Percentiles rank a stretch among this genome's conserved stretches.
Conservation (phyloP, 2,113 vertebrate species). For the Paratilapia polleni region DNA sequence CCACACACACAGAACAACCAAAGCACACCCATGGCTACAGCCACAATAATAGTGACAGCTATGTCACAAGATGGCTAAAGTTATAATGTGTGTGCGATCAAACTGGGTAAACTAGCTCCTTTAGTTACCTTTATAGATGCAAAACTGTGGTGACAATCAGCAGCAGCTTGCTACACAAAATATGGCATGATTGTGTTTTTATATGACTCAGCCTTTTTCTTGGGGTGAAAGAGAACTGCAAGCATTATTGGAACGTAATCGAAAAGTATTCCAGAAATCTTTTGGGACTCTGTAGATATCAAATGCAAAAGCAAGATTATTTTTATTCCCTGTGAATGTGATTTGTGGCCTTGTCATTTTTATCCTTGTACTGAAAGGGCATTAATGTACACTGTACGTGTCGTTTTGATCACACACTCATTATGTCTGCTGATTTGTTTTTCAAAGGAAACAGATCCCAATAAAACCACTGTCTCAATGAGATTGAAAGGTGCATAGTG, state of each 20-base stretch:
- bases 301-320: not conserved
- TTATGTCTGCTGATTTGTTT: not conserved
- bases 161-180: not conserved
- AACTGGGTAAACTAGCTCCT: not conserved
- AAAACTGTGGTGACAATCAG: not conserved
- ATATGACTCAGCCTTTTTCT: accelerated
- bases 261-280: too few species aligned
- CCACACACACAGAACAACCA: not conserved
- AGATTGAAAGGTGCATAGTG: not conserved
- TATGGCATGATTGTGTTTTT: not conserved
- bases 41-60: not conserved
- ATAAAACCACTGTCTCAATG: not conserved
- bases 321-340: not conserved
- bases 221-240: not conserved
- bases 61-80: not conserved
- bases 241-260: too few species aligned
- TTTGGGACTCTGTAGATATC: too few species aligned
- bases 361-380: not conserved
- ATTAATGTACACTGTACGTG: not conserved
- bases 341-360: not conserved
- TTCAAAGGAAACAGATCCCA: not conserved
- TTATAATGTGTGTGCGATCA: not conserved
- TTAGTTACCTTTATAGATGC: not conserved
- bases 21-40: not conserved
- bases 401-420: not conserved